phyloP scores from a whole-genome alignment of 2,888 invertebrate genomes.

The Drosophila vallismaia region DNA sequence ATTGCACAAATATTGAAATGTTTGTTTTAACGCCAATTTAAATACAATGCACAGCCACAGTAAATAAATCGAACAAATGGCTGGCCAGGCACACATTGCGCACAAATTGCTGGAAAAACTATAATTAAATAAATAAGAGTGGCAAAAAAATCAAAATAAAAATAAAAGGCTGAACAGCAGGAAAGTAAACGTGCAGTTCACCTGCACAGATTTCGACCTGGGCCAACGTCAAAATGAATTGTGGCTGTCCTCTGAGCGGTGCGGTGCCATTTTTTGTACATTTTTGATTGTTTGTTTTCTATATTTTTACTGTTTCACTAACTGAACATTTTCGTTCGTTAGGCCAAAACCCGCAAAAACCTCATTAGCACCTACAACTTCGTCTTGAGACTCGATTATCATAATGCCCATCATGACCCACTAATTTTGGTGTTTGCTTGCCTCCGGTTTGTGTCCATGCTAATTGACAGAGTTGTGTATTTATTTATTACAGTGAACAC shows the following conservation, averaged over 20 bases:
- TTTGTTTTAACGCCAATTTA: slow-evolving; percentile 52
- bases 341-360: slow-evolving; percentile 36
- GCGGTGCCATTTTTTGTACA: neutral
- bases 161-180: neutral
- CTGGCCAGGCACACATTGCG: slow-evolving; percentile 27
- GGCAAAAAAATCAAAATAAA: neutral
- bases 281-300: slow-evolving; percentile 28
- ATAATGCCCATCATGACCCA: slow-evolving; percentile 64
- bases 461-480: slow-evolving; percentile 41
- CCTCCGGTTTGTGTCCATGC: slow-evolving; percentile 62
- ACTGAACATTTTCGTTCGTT: slow-evolving; percentile 46
- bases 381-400: slow-evolving; percentile 34
- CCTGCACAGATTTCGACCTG: slow-evolving; percentile 40
- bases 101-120: slow-evolving; percentile 45
- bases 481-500: slow-evolving; percentile 12
- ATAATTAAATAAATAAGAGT: slow-evolving; percentile 49
- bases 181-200: slow-evolving; percentile 26
- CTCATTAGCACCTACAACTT: slow-evolving; percentile 60
- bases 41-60: slow-evolving; percentile 25
- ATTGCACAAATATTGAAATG: slow-evolving; percentile 47
- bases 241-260: slow-evolving; percentile 2
- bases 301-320: slow-evolving; percentile 56
- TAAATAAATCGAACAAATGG: slow-evolving; percentile 42
- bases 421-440: slow-evolving; percentile 44
- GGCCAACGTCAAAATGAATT: slow-evolving; percentile 46